Conservation (phyloP, 2,797 vertebrate genomes). For the Urosaurus nigricauda region DNA sequence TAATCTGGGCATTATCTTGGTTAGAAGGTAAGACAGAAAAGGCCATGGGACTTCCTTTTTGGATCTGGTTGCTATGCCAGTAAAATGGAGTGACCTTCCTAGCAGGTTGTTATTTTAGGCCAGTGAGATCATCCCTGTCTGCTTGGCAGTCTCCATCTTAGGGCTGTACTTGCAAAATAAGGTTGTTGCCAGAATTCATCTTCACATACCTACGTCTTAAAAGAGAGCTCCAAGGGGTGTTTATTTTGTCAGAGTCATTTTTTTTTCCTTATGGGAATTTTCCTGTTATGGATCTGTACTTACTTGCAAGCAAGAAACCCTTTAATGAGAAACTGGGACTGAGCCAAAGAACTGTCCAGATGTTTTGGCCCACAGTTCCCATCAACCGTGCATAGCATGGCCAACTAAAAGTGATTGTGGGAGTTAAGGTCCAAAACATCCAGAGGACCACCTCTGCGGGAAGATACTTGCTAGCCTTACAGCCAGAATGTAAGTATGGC, state of each 20-base stretch:
- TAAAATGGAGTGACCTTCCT: constrained; percentile 57
- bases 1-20: constrained; percentile 15
- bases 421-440: too few relatives aligned
- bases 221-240: constrained; percentile 47
- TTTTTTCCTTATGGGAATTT: constrained; percentile 40
- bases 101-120: constrained; percentile 76
- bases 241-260: constrained; percentile 38
- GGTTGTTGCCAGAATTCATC: constrained; percentile 72
- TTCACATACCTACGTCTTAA: constrained; percentile 65
- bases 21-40: not conserved
- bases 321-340: not conserved
- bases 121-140: constrained; percentile 82
- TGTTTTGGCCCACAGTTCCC: too few relatives aligned
- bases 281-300: not conserved
- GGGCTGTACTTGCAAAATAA: constrained; percentile 70
- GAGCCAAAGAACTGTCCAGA: too few relatives aligned
- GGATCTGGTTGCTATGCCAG: constrained; percentile 57
- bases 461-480: not conserved
- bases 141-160: constrained; percentile 74
- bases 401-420: too few relatives aligned
- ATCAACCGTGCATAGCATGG: too few relatives aligned
- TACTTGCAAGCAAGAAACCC: not conserved
- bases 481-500: not conserved
- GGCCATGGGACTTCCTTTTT: constrained; percentile 41
- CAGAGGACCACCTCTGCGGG: too few relatives aligned